Evolutionary conservation across 2,888 invertebrate genomes (phyloP), one percentile per base, ranked within the genome.

Genomic region (Andrena trimmerana): DNA sequence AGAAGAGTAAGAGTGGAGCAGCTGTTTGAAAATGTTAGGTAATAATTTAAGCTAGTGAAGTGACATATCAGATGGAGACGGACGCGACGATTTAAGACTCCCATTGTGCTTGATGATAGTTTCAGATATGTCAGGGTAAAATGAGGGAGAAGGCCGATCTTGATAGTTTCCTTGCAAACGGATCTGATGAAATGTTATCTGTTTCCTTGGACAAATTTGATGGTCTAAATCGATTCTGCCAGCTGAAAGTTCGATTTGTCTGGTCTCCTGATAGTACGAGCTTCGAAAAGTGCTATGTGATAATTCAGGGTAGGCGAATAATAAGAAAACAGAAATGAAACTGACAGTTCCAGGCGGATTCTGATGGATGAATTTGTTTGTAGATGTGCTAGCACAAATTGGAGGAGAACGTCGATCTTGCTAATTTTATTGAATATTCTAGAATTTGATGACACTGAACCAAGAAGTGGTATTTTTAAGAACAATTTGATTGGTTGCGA

Each of bases 1-100:
- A n/a, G 52, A 31, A 36, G 54, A 13, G 24, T 24, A 27, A 52
- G n/a, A 62, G 2, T 7, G 42, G 2, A 29, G 29, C n/a, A 50
- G 33, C 2, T 16, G 50, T n/a, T 10, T 60, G 66, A 60, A 78
- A 78, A 73, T 65, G 13, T 31, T 24, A 5, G 16, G 59, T 27
- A 50, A 59, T 33, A 42, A 24, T 24, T 50, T 59, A 59, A 59
- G 57, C 63, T 24, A 36, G 13, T 48, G 29, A 48, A 72, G 42
- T 42, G 42, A 42, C 33, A 4, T 33, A 16, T 42, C 20, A 48
- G 20, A 24, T 13, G 20, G 57, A 48, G 50, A 60, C 50, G 33
- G 60, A 48, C 7, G 24, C 20, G 42, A 66, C 27, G 50, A 78
- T 54, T 29, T 27, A 67, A 48, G n/a, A 52, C 16, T 48, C 48